A percentile compares a stretch with the other conserved stretches of the same genome.
Evolutionary conservation across 1,140 invertebrate genomes (phyloP).

Genomic region (Cyphomyrmex costatus): DNA sequence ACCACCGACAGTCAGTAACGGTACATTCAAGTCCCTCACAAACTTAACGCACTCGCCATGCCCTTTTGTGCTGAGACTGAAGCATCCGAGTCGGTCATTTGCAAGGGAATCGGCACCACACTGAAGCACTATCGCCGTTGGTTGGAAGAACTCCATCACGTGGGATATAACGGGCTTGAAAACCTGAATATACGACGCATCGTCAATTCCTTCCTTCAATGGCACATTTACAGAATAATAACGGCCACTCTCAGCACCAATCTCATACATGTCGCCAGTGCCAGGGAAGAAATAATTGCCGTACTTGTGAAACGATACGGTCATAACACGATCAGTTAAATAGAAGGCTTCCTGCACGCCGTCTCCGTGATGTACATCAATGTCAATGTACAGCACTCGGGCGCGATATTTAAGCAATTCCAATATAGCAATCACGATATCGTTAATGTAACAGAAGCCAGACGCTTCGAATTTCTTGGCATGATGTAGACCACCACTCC

Average conservation of each 20-base stretch:
- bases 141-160: conserved; percentile 99
- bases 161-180: conserved; percentile 97
- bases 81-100: conserved; percentile 96
- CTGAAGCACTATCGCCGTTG: conserved; percentile 98
- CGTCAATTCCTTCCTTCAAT: conserved; percentile 98
- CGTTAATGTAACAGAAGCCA: conserved; percentile 99
- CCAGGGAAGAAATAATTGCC: conserved; percentile 99
- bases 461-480: conserved; percentile 99
- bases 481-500: conserved; percentile 99
- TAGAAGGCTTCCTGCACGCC: conserved; percentile 99
- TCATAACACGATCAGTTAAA: conserved; percentile 99
- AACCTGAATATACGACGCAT: conserved; percentile 96
- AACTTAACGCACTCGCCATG: conserved; percentile 99
- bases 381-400: conserved; percentile 99
- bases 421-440: conserved; percentile 99
- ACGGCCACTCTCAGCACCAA: conserved; percentile 96
- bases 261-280: conserved; percentile 99
- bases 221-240: conserved; percentile 99
- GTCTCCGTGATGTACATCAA: conserved; percentile 99
- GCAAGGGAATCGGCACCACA: conserved; percentile 99
- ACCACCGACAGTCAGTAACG: conserved; percentile 97
- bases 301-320: conserved; percentile 99
- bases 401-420: conserved; percentile 98
- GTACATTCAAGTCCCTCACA: conserved; percentile 97
- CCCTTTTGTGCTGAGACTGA: conserved; percentile 95